Evolutionary conservation across 1,140 invertebrate species (phyloP).

Genomic region (Acyrthosiphon pisum): DNA sequence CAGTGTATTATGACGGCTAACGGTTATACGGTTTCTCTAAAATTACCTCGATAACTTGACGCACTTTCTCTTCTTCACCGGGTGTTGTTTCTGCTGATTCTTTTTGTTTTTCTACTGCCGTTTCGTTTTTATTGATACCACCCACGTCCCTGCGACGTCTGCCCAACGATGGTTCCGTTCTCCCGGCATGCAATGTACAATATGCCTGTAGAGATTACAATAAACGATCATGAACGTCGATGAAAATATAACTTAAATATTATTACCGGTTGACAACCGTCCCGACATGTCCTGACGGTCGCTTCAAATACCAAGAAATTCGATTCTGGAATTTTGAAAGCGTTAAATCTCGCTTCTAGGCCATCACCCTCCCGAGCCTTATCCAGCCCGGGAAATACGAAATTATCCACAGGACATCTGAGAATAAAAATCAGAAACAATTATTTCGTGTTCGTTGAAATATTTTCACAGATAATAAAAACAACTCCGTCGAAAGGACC

Average conservation of each 20-base stretch:
- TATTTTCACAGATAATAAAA: too few relatives aligned
- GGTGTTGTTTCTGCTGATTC: slow-evolving; percentile 8
- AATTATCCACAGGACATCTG: slow-evolving; percentile 89
- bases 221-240: not conserved
- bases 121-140: slow-evolving; percentile 47
- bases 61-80: slow-evolving; percentile 73
- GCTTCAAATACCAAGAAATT: slow-evolving; percentile 94
- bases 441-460: not conserved
- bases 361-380: slow-evolving; percentile 84
- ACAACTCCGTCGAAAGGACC: not conserved
- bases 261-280: slow-evolving; percentile 83
- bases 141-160: slow-evolving; percentile 68
- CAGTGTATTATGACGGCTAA: not conserved
- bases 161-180: slow-evolving; percentile 83
- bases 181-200: slow-evolving; percentile 75
- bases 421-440: not conserved
- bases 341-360: slow-evolving; percentile 88
- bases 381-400: slow-evolving; percentile 89
- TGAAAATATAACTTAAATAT: not conserved
- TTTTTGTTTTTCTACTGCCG: not conserved
- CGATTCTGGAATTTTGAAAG: slow-evolving; percentile 93
- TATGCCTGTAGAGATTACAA: slow-evolving; percentile 68
- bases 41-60: slow-evolving; percentile 84
- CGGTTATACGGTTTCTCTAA: not conserved
- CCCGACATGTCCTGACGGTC: slow-evolving; percentile 85